Evolutionary conservation across 2,797 vertebrate genomes (phyloP).

Genomic region (Rhadinocentrus ornatus): DNA sequence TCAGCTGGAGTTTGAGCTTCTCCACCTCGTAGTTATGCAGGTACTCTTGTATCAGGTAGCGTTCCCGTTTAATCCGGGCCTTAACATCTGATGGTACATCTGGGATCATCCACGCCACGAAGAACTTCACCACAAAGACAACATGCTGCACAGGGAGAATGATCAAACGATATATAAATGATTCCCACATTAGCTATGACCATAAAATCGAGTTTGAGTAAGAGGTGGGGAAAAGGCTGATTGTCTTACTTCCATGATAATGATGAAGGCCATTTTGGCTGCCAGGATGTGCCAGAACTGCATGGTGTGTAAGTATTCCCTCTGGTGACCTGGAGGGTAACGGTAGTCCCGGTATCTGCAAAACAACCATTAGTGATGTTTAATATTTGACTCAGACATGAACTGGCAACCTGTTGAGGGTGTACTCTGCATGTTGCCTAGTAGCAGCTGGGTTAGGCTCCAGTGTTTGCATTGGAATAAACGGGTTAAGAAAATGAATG

Average conservation of each 20-base stretch:
- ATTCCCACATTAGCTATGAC: neutral
- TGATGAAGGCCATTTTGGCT: constrained; percentile 87
- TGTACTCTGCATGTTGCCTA: too few species aligned
- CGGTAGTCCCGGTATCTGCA: constrained; percentile 85
- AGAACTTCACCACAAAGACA: constrained; percentile 95
- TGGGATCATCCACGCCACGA: constrained; percentile 95
- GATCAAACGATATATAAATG: neutral
- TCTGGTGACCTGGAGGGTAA: constrained; percentile 80
- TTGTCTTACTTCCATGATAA: constrained; percentile 83
- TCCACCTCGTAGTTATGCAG: constrained; percentile 93
- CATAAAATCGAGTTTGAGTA: neutral
- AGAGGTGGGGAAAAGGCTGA: neutral
- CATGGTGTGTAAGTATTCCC: constrained; percentile 79
- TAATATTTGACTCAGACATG: neutral
- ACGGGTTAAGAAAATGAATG: too few species aligned
- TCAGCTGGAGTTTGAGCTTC: constrained; percentile 88
- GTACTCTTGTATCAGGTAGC: constrained; percentile 91
- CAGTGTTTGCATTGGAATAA: too few species aligned
- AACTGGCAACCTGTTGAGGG: too few species aligned
- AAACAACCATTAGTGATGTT: constrained; percentile 3
- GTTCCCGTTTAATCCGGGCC: constrained; percentile 91
- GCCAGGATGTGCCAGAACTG: constrained; percentile 88
- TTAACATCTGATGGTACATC: constrained; percentile 91
- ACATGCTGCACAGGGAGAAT: constrained; percentile 82
- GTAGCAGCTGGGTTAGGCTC: too few species aligned